Percentiles rank a stretch among this genome's conserved stretches.
Evolutionary conservation across 2,113 vertebrate species (phyloP).

Genomic region (Phalacrocorax aristotelis): DNA sequence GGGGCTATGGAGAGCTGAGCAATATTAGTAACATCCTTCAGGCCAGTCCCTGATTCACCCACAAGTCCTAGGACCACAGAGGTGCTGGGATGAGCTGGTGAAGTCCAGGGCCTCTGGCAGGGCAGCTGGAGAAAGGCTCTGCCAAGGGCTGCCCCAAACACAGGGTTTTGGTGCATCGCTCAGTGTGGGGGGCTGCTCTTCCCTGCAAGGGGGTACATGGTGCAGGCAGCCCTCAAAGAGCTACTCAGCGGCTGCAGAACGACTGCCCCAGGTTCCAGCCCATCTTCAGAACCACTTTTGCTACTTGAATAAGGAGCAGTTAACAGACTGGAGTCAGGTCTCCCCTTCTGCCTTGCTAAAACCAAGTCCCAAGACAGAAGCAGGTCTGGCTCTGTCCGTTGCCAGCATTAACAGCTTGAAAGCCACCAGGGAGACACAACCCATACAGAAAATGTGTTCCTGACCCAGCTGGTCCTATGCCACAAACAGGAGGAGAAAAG

Average conservation of each 20-base stretch:
- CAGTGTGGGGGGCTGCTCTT: background rate
- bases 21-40: rapidly evolving
- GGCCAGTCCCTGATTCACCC: background rate
- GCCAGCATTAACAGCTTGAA: background rate
- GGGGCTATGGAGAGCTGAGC: background rate
- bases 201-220: rapidly evolving
- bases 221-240: background rate
- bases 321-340: background rate
- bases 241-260: background rate
- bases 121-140: background rate
- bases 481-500: background rate
- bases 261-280: background rate
- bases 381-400: background rate
- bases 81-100: background rate
- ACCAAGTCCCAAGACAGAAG: background rate
- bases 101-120: rapidly evolving
- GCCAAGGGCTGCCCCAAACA: background rate
- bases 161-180: rapidly evolving
- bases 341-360: background rate
- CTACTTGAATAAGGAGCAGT: rapidly evolving
- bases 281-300: background rate
- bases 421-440: background rate
- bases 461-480: background rate
- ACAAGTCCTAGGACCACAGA: background rate
- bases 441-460: rapidly evolving